A percentile compares a stretch with the other conserved stretches of the same genome.
Evolutionary conservation across 1,140 invertebrate genomes (phyloP).

Genomic region (Halesus radiatus): DNA sequence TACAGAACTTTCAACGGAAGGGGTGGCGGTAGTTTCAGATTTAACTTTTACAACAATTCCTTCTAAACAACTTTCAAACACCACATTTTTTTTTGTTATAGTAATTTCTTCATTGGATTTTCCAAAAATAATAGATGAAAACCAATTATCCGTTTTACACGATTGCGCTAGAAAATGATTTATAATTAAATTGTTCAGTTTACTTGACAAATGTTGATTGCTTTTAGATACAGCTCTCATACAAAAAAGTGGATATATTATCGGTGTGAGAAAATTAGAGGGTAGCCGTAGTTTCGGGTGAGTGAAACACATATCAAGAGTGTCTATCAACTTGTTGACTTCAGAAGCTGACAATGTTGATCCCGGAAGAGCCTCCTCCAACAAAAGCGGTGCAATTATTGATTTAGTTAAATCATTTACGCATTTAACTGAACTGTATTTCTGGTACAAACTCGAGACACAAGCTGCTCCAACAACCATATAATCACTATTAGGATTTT

Average conservation of each 20-base stretch:
- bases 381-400: constrained; percentile 64
- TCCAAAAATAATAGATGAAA: constrained; percentile 45
- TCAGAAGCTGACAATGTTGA: constrained; percentile 65
- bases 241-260: constrained; percentile 62
- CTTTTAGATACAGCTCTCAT: constrained; percentile 61
- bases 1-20: constrained; percentile 43
- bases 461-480: constrained; percentile 70
- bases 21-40: not conserved
- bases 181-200: constrained; percentile 63
- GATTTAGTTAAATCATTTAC: constrained; percentile 66
- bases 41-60: constrained; percentile 38
- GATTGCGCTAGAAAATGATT: constrained; percentile 58
- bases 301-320: constrained; percentile 65
- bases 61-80: constrained; percentile 43
- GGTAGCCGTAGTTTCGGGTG: constrained; percentile 60
- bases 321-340: constrained; percentile 64
- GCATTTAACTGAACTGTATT: constrained; percentile 64
- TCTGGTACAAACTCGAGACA: constrained; percentile 69
- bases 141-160: constrained; percentile 39
- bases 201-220: constrained; percentile 58
- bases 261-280: constrained; percentile 58
- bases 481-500: constrained; percentile 65
- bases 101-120: constrained; percentile 41
- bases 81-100: constrained; percentile 28
- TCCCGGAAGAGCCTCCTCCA: constrained; percentile 56